phyloP scores from a whole-genome alignment of 2,113 vertebrate species.

The Pygathrix nemaeus region DNA sequence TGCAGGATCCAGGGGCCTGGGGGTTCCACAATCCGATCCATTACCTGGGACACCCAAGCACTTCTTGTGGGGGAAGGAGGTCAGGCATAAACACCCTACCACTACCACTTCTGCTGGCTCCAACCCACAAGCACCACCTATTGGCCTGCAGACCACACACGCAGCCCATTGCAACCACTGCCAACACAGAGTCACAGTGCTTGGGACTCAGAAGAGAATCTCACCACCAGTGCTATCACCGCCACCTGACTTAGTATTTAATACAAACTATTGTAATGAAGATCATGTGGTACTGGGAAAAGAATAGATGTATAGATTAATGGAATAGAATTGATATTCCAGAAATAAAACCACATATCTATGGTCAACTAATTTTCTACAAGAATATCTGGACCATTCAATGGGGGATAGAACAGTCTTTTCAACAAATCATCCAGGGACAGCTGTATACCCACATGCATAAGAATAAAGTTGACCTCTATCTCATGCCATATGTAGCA shows the following conservation, averaged over 20 bases:
- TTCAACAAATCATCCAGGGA: neutral
- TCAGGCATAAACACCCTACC: too few species aligned
- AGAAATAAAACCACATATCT: neutral
- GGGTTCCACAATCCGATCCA: too few species aligned
- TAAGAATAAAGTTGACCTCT: neutral
- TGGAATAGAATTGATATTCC: neutral
- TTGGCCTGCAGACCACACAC: too few species aligned
- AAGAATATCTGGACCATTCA: neutral
- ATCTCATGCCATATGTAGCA: neutral
- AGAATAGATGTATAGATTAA: neutral
- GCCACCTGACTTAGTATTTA: neutral
- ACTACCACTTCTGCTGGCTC: too few species aligned
- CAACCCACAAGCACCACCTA: too few species aligned
- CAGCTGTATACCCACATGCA: neutral
- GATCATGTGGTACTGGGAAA: neutral
- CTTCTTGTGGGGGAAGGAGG: too few species aligned
- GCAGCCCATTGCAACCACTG: too few species aligned
- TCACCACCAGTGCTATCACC: too few species aligned
- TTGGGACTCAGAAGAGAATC: too few species aligned
- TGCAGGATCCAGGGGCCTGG: too few species aligned
- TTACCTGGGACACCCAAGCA: too few species aligned
- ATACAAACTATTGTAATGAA: neutral
- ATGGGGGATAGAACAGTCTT: neutral
- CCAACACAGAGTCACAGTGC: too few species aligned
- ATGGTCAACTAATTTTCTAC: neutral